Evolutionary conservation across 2,113 vertebrate genomes (phyloP).

Genomic region (Cepphus grylle): DNA sequence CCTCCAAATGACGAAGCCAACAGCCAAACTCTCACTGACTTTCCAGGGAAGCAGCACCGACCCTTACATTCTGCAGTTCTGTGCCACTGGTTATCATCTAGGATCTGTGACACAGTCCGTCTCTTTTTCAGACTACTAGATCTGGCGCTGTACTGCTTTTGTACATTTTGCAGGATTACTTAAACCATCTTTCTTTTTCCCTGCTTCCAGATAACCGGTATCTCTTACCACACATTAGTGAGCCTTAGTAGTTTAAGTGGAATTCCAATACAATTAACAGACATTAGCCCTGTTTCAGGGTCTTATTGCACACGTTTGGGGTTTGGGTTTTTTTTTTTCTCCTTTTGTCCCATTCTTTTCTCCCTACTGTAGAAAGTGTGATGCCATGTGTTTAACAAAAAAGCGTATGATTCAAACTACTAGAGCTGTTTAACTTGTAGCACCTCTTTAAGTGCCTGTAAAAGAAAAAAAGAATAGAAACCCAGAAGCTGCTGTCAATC

Average conservation of each 20-base stretch:
- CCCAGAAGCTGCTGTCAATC: not conserved
- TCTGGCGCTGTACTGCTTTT: not conserved
- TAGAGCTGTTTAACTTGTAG: not conserved
- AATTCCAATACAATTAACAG: not conserved
- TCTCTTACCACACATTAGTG: not conserved
- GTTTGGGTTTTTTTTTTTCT: accelerated
- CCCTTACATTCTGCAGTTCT: not conserved
- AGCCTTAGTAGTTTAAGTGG: not conserved
- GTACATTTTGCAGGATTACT: not conserved
- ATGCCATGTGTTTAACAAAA: not conserved
- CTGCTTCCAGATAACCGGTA: not conserved
- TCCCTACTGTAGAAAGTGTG: not conserved
- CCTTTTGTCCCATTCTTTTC: not conserved
- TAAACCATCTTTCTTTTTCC: not conserved
- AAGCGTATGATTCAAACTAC: accelerated
- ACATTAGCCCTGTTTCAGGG: not conserved
- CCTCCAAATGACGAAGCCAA: not conserved
- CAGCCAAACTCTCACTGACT: not conserved
- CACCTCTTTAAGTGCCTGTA: not conserved
- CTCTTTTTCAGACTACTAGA: not conserved
- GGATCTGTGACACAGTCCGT: not conserved
- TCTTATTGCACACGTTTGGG: accelerated
- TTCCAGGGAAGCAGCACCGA: not conserved
- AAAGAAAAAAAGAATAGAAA: not conserved
- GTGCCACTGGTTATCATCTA: not conserved